phyloP scores from a whole-genome alignment of 2,888 invertebrate species.

The Flabesymbios commensalis region DNA sequence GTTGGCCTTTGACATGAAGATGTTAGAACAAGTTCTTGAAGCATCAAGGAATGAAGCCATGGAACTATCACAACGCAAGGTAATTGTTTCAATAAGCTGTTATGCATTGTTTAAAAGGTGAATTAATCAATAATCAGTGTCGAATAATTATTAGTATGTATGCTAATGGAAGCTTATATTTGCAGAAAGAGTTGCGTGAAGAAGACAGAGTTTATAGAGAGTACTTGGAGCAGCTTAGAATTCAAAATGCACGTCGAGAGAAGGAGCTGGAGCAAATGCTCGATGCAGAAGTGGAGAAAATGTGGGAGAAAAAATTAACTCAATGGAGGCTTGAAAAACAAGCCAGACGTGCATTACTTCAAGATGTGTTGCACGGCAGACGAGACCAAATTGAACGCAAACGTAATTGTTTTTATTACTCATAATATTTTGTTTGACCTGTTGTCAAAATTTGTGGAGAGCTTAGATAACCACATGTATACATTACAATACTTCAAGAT shows the following conservation, averaged over 20 bases:
- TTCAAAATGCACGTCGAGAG: slow-evolving; percentile 53
- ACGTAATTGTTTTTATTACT: slow-evolving; percentile 43
- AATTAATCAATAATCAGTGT: not conserved
- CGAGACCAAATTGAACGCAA: slow-evolving; percentile 52
- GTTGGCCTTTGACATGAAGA: slow-evolving; percentile 60
- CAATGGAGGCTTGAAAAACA: slow-evolving; percentile 55
- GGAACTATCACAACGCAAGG: slow-evolving; percentile 57
- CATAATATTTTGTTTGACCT: too few relatives aligned
- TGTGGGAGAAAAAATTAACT: slow-evolving; percentile 58
- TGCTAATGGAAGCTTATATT: too few relatives aligned
- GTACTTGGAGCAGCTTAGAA: slow-evolving; percentile 50
- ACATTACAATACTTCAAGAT: slow-evolving; percentile 53
- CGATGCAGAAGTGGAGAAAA: slow-evolving; percentile 55
- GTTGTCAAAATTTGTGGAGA: too few relatives aligned
- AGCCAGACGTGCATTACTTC: slow-evolving; percentile 53
- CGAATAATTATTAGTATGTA: too few relatives aligned
- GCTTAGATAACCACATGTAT: too few relatives aligned
- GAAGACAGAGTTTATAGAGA: slow-evolving; percentile 56
- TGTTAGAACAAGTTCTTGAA: slow-evolving; percentile 57
- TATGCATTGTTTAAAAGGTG: not conserved
- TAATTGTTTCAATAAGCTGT: slow-evolving; percentile 17
- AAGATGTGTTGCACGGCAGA: slow-evolving; percentile 51
- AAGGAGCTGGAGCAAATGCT: slow-evolving; percentile 53
- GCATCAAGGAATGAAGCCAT: slow-evolving; percentile 56
- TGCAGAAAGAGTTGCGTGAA: slow-evolving; percentile 54